Conservation (phyloP, 2,113 vertebrate species). For the Zapus hudsonius region DNA sequence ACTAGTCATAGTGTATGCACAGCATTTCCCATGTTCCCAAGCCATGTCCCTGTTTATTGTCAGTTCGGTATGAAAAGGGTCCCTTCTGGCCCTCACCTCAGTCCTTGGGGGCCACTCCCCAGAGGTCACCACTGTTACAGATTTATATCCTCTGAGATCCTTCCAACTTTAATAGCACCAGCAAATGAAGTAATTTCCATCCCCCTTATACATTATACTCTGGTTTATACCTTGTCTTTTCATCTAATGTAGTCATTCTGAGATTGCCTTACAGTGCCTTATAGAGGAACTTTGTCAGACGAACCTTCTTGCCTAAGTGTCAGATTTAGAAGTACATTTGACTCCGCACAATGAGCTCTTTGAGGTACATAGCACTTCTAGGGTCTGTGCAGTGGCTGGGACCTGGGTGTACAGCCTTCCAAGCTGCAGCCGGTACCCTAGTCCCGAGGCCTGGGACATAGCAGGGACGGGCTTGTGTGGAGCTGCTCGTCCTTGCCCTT, state of each 20-base stretch:
- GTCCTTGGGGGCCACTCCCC: not conserved
- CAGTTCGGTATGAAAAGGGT: not conserved
- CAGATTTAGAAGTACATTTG: not conserved
- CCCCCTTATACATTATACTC: not conserved
- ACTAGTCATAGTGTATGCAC: too few species aligned
- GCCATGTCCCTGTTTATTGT: too few species aligned
- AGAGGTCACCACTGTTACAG: not conserved
- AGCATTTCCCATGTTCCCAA: too few species aligned
- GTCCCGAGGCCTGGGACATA: not conserved
- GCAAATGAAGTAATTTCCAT: not conserved
- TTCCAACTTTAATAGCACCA: not conserved
- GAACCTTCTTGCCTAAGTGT: not conserved
- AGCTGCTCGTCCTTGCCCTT: not conserved
- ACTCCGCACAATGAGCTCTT: not conserved
- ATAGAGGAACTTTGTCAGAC: not conserved
- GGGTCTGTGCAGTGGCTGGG: not conserved
- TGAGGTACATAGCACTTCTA: not conserved
- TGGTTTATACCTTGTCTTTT: not conserved
- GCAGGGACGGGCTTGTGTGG: not conserved
- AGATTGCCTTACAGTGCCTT: not conserved
- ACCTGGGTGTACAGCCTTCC: not conserved
- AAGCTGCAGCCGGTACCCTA: not conserved
- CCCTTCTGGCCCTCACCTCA: not conserved
- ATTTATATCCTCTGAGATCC: not conserved
- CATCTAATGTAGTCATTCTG: not conserved